phyloP scores from a whole-genome alignment of 2,888 invertebrate genomes.

The Nyleta sp. region DNA sequence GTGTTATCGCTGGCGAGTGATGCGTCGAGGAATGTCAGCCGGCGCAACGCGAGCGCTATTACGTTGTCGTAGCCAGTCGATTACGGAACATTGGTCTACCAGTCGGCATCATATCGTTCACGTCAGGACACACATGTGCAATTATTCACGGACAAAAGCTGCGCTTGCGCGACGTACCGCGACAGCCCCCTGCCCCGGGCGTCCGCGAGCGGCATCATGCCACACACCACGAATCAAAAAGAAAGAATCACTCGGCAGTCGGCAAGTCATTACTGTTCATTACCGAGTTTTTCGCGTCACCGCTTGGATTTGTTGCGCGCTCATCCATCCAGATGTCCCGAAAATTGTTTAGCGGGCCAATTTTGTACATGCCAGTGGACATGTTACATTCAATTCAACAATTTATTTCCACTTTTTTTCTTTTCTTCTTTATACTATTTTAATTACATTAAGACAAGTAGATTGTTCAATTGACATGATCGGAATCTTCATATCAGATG shows the following conservation, averaged over 20 bases:
- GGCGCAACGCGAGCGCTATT: slow-evolving; percentile 39
- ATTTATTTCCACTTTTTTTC: too few species aligned
- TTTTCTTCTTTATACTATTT: too few species aligned
- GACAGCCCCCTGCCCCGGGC: not conserved
- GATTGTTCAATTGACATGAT: too few species aligned
- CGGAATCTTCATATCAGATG: too few species aligned
- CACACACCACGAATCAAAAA: slow-evolving; percentile 22
- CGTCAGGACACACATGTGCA: slow-evolving; percentile 58
- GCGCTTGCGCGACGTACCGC: slow-evolving; percentile 31
- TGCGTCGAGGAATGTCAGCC: slow-evolving; percentile 45
- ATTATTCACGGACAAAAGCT: slow-evolving; percentile 42
- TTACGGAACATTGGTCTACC: slow-evolving; percentile 58
- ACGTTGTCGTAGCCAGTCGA: slow-evolving; percentile 49
- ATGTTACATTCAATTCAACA: too few species aligned
- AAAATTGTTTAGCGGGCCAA: not conserved
- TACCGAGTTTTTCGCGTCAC: slow-evolving; percentile 15
- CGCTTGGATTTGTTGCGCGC: not conserved
- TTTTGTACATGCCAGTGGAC: too few species aligned
- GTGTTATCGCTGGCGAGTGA: slow-evolving; percentile 25
- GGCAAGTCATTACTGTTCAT: slow-evolving; percentile 25
- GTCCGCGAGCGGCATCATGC: not conserved
- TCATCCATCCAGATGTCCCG: slow-evolving; percentile 4
- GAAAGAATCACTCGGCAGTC: slow-evolving; percentile 19
- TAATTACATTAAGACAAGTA: too few species aligned
- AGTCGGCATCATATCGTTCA: slow-evolving; percentile 50